Percentiles rank a stretch among this genome's conserved stretches.
Conservation (phyloP, 2,888 invertebrate species). For the Morpho deidamia region DNA sequence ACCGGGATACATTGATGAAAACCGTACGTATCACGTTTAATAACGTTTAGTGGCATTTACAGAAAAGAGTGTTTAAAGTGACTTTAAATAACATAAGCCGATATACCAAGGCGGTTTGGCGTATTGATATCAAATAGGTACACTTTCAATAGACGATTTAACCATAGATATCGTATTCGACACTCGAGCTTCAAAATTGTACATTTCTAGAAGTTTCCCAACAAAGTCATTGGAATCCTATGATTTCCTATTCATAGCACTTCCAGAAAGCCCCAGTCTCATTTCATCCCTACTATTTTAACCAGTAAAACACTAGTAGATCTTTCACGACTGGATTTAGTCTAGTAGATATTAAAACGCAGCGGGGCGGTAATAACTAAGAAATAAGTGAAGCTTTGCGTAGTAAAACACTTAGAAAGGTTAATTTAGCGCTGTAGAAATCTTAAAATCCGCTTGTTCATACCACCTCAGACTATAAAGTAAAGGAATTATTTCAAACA, state of each 20-base stretch:
- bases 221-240: constrained; percentile 27
- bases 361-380: constrained; percentile 28
- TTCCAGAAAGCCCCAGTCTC: constrained; percentile 23
- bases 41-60: constrained; percentile 35
- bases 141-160: constrained; percentile 51
- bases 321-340: constrained; percentile 23
- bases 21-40: constrained; percentile 71
- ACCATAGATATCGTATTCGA: constrained; percentile 77
- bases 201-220: constrained; percentile 43
- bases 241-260: constrained; percentile 26
- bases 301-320: constrained; percentile 21
- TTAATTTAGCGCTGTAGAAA: constrained; percentile 57
- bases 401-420: constrained; percentile 51
- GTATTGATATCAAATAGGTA: constrained; percentile 33
- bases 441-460: constrained; percentile 49
- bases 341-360: constrained; percentile 18
- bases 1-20: constrained; percentile 73
- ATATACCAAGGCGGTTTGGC: background rate
- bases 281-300: constrained; percentile 26
- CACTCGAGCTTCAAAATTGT: constrained; percentile 59
- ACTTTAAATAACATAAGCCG: background rate
- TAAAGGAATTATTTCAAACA: constrained; percentile 52
- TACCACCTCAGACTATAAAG: constrained; percentile 40
- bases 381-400: constrained; percentile 57
- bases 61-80: constrained; percentile 12